Evolutionary conservation across 2,113 vertebrate genomes (phyloP), one percentile per base, ranked within the genome.

Genomic region (Nerophis ophidion): DNA sequence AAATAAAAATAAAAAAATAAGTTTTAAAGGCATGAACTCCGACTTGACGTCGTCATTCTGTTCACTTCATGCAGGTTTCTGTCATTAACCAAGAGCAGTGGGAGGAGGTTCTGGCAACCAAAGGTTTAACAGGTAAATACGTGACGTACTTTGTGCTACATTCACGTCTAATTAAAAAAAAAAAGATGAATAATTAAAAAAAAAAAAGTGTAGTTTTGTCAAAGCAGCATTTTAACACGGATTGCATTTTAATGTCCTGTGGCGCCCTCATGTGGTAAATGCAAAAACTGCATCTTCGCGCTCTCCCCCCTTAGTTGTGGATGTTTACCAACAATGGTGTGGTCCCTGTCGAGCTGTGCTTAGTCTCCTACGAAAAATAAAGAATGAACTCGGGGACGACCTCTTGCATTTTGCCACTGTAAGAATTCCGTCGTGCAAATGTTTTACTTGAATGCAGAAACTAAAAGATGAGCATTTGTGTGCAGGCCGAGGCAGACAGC

Each of bases 241-340:
- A 10, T 14, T 12, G 15, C 55, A 14, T 61, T 79, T 55, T 57
- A 35, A 58, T 74, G 70, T 75, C 13, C 52, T 55, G 38, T 85
- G 71, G 74, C 83, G 75, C 83, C 83, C 63, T 68, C 6, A 33
- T 69, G 85, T 85, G 87, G 60, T 75, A 50, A 62, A 0, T 56
- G 5, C 6, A 8, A 38, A 42, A 70, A 86, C 52, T 68, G 69
- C 79, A 83, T 5, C 11, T 40, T 3, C 4, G 34, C 7, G 44
- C 8, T 61, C 17, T 19, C 51, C 16, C 35, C 13, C 26, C 12
- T 8, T 12, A 99, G 97, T 98, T 66, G 89, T 96, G 0, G 94
- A 99, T 8, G 91, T 90, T 4, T 92, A 93, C 77, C 95, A 97
- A 66, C 88, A 89, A 63, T 99, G 96, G 95, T 98, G 94, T 65